Base-by-base conservation (phyloP, 37 sponge, comb jelly and placozoan species). In the Cliona cf. orientalis region DNA sequence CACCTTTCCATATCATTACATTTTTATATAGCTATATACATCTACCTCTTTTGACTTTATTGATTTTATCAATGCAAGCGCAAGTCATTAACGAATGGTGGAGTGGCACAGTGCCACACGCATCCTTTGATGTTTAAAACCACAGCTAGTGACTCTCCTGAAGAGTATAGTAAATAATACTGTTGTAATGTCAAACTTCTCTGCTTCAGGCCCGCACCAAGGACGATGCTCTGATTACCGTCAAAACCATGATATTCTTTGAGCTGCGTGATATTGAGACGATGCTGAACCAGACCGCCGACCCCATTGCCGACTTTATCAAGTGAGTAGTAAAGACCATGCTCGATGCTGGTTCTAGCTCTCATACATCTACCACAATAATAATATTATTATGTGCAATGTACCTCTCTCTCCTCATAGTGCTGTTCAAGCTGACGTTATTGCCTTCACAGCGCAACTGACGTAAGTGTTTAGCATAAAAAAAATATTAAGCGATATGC, bases 161-260 rank as follows among this genome's bases (percentile, higher is more conserved):
- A n/a, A n/a, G n/a, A n/a, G n/a, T n/a, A n/a, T n/a, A n/a, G n/a
- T n/a, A n/a, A n/a, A n/a, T n/a, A n/a, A n/a, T n/a, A n/a, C n/a
- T n/a, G n/a, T n/a, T n/a, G n/a, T n/a, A n/a, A n/a, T n/a, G n/a
- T n/a, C n/a, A n/a, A n/a, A n/a, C n/a, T n/a, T n/a, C n/a, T n/a
- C n/a, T n/a, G n/a, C n/a, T 32, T 28, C 35, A 89, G 90, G 90
- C 88, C 21, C 86, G 96, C 5, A 95, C 96, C 5, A 89, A 90
- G 69, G 96, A 95, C 57, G 96, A 95, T 85, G 96, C 96, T 17
- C 76, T 95, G 21, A 84, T 95, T 69, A 86, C 82, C 0, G 94
- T 95, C 21, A 95, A 95, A 67, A 71, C 89, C 66, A 95, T 95
- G 96, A 71, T 92, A 4, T 95, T 95, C 87, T 95, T 85, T 82